phyloP scores from a whole-genome alignment of 1,140 invertebrate genomes.

The Papilio xuthus region DNA sequence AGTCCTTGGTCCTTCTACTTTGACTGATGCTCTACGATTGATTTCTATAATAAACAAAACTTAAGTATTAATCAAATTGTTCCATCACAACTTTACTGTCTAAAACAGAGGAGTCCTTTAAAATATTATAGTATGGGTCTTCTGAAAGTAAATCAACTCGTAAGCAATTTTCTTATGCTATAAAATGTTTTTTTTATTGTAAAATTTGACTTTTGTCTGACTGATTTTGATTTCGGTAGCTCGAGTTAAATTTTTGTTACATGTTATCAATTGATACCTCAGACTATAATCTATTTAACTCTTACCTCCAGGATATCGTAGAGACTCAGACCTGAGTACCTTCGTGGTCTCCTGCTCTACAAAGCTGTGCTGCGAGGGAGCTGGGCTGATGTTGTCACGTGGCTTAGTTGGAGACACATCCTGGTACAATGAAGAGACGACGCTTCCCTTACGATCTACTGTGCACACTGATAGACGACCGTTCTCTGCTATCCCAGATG shows the following conservation, averaged over 20 bases:
- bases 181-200: too few species aligned
- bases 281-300: background rate
- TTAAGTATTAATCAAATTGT: background rate
- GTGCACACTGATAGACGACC: conserved; percentile 76
- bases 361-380: conserved; percentile 74
- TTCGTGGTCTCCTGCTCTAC: conserved; percentile 55
- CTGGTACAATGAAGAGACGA: conserved; percentile 71
- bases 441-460: conserved; percentile 74
- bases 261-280: background rate
- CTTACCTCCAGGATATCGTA: conserved; percentile 61
- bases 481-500: conserved; percentile 63
- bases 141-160: too few species aligned
- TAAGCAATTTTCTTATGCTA: too few species aligned
- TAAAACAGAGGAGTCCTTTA: background rate
- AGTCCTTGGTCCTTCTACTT: conserved; percentile 60
- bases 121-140: background rate
- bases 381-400: conserved; percentile 77
- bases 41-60: conserved; percentile 58
- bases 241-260: too few species aligned
- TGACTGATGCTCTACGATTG: conserved; percentile 68
- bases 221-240: too few species aligned
- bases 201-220: too few species aligned
- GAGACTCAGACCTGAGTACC: conserved; percentile 61
- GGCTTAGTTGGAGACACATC: conserved; percentile 79
- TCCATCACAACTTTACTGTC: background rate